Conservation (phyloP, 2,797 vertebrate species). For the Denticeps clupeoides region DNA sequence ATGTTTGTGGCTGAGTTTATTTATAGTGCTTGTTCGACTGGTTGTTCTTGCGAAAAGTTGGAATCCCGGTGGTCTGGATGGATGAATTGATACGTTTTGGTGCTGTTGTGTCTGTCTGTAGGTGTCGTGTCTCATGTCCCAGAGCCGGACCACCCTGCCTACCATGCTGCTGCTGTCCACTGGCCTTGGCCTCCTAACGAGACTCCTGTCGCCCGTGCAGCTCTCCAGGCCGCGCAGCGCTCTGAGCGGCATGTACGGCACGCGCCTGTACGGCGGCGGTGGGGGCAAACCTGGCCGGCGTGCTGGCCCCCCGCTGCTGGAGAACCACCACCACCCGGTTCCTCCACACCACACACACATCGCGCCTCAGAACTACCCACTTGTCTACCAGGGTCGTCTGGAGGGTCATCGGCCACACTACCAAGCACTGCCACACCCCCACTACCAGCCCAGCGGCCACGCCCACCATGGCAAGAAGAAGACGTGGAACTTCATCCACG, state of each 20-base stretch:
- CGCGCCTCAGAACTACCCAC: constrained; percentile 34
- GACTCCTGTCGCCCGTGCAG: constrained; percentile 28
- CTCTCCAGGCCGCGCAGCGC: constrained; percentile 11
- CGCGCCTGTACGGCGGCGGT: constrained; percentile 51
- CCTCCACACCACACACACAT: constrained; percentile 39
- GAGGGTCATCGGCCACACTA: constrained; percentile 46
- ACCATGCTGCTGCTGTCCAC: constrained; percentile 51
- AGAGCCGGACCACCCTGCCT: constrained; percentile 22
- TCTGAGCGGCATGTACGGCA: constrained; percentile 49
- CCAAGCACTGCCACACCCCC: constrained; percentile 43
- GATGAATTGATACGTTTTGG: background rate
- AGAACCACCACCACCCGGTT: constrained; percentile 37
- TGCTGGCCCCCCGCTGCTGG: constrained; percentile 42
- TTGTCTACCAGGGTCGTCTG: constrained; percentile 47
- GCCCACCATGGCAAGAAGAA: constrained; percentile 59
- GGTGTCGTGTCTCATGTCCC: constrained; percentile 28
- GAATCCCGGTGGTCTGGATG: constrained; percentile 10
- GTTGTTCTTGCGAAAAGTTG: background rate
- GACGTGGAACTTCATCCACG: constrained; percentile 78
- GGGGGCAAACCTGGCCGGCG: constrained; percentile 51
- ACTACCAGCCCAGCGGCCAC: constrained; percentile 47
- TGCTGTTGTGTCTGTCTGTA: constrained; percentile 13
- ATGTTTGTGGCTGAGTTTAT: too few relatives aligned
- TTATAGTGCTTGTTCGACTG: background rate
- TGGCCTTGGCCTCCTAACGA: constrained; percentile 51